Conservation (phyloP, 2,888 invertebrate species). For the Lasioglossum oenotherae region DNA sequence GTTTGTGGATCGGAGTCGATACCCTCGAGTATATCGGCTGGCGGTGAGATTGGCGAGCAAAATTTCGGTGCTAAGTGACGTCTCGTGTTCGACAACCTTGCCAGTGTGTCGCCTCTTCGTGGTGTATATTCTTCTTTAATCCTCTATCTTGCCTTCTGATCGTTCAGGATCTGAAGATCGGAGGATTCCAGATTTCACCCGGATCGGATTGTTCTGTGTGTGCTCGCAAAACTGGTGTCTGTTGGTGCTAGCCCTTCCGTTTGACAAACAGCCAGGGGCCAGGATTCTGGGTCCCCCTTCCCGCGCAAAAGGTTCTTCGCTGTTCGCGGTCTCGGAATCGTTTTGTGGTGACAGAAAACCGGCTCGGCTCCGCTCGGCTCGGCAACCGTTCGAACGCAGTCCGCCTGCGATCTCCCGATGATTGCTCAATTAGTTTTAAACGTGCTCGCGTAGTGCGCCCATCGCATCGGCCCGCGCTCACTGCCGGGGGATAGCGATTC, state of each 20-base stretch:
- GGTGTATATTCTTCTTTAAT: slow-evolving; percentile 4
- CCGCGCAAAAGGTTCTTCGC: neutral
- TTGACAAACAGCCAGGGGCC: slow-evolving; percentile 30
- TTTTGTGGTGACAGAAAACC: slow-evolving; percentile 41
- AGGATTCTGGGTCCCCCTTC: neutral
- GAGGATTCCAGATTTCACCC: neutral
- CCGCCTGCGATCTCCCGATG: slow-evolving; percentile 44
- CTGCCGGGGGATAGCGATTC: slow-evolving; percentile 23
- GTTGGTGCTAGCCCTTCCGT: slow-evolving; percentile 28
- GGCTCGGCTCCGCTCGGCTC: slow-evolving; percentile 30
- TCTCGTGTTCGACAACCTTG: slow-evolving; percentile 20
- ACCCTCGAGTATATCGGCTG: slow-evolving; percentile 12
- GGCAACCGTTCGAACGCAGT: slow-evolving; percentile 5
- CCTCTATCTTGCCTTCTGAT: slow-evolving; percentile 14
- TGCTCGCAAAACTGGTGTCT: slow-evolving; percentile 55
- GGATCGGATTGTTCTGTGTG: slow-evolving; percentile 19
- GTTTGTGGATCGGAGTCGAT: slow-evolving; percentile 25
- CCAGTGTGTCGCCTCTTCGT: neutral
- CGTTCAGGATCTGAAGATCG: slow-evolving; percentile 18
- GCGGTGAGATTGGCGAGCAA: slow-evolving; percentile 21
- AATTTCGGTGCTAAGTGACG: slow-evolving; percentile 50
- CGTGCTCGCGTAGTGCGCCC: slow-evolving; percentile 57
- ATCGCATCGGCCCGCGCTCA: slow-evolving; percentile 33
- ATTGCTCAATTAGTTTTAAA: slow-evolving; percentile 74
- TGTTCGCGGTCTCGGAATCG: slow-evolving; percentile 25